Evolutionary conservation across 35 echinoderm and acorn worm species (phyloP).

Genomic region (Amphiura filiformis): DNA sequence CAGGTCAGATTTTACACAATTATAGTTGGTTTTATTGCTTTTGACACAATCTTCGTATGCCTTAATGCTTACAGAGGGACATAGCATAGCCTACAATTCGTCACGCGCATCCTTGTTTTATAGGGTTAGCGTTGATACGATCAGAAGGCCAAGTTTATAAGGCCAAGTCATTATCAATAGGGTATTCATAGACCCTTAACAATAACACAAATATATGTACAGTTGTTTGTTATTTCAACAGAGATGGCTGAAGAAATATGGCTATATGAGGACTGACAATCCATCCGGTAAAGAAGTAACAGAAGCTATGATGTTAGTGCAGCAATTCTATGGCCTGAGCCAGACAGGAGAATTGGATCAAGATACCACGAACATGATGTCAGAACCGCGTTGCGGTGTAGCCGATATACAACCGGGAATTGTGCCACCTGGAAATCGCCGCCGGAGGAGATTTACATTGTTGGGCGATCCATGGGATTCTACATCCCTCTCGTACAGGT

Average conservation of each 20-base stretch:
- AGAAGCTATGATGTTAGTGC: background rate
- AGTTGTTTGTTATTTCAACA: background rate
- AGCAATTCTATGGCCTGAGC: background rate
- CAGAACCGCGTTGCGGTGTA: background rate
- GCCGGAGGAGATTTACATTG: background rate
- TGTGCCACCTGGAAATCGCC: background rate
- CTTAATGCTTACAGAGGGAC: too few relatives aligned
- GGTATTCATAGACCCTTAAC: too few relatives aligned
- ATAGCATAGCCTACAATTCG: too few relatives aligned
- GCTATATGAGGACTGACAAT: background rate
- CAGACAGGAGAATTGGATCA: background rate
- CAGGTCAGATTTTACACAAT: too few relatives aligned
- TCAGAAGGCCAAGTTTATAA: too few relatives aligned
- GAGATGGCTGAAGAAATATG: background rate
- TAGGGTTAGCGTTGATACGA: too few relatives aligned
- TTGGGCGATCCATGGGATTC: background rate
- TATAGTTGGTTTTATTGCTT: too few relatives aligned
- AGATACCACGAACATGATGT: background rate
- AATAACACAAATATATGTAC: too few relatives aligned
- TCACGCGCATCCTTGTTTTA: too few relatives aligned
- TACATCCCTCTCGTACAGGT: background rate
- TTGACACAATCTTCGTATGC: too few relatives aligned
- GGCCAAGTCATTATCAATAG: too few relatives aligned
- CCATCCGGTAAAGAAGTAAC: background rate
- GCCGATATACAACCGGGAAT: background rate